Base-by-base conservation (phyloP, 2,113 vertebrate genomes). In the Scomber scombrus region DNA sequence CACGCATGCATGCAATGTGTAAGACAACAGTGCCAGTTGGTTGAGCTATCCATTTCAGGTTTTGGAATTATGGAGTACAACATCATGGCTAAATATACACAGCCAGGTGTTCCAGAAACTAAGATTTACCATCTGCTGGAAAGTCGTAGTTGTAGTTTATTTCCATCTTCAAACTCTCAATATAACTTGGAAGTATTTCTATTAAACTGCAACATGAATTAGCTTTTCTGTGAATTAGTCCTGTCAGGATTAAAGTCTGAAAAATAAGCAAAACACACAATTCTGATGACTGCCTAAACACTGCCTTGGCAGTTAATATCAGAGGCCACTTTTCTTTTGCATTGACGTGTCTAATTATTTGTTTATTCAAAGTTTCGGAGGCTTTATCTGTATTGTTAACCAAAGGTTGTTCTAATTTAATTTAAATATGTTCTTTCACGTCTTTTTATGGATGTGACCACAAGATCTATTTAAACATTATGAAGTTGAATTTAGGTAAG, bases 391-490 rank as follows among this genome's bases (percentile, higher is more conserved):
- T 62, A n/a, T 23, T 21, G 3, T 21, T 13, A 21, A 8, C 4
- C 10, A 26, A 26, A 26, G 23, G 21, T 34, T 14, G 21, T 11
- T 15, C 6, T 6, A 40, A 40, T 40, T 16, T 15, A 29, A 49
- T 67, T 70, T 66, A 12, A 51, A 54, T 46, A 5, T 15, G 2
- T 13, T 34, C 1, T 29, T 63, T 14, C 16, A 5, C 6, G 49
- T 31, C 23, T 55, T 62, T 26, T 47, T 12, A 29, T 50, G 47
- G 49, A 11, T 11, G 43, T 11, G 47, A 66, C 60, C 13, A 6
- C 12, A 47, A 11, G 15, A 31, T 86, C 75, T 82, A 81, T 90
- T 86, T 86, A 65, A 82, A 74, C 60, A 66, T 55, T 31, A 18
- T 68, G 80, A 40, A 23, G 34, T 31, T 16, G 19, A 56, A 10